These are phyloP conservation scores for Drosophila azteca DNA, from an alignment of 1,140 invertebrate species.

Conservation along the genomic window DNA sequence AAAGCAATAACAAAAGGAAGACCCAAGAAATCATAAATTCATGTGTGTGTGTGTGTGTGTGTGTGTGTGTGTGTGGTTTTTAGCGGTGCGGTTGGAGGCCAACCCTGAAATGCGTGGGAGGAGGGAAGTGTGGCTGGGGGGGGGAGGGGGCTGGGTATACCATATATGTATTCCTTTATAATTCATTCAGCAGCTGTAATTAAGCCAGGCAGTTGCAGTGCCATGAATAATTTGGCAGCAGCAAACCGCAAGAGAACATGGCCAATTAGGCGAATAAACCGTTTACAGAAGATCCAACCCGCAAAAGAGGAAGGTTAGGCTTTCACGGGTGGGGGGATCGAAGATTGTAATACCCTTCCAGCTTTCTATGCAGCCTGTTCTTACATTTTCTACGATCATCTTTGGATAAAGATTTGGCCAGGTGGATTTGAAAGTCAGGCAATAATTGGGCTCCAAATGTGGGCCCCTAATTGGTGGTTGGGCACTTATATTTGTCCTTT, in stretches of 20 bases:
- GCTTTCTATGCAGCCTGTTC: no score
- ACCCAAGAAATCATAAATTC: constrained; percentile 55
- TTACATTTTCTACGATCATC: background rate
- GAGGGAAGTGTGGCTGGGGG: background rate
- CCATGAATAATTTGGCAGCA: constrained; percentile 60
- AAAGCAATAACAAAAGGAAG: constrained; percentile 57
- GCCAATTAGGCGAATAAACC: constrained; percentile 53
- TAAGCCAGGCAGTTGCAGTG: constrained; percentile 64
- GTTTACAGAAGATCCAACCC: constrained; percentile 23
- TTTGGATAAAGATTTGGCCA: no score
- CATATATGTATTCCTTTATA: constrained; percentile 26
- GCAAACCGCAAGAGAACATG: constrained; percentile 30
- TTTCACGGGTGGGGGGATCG: no score
- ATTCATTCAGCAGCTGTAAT: constrained; percentile 61
- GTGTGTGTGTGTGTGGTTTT: constrained; percentile 37
- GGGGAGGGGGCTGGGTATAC: no score
- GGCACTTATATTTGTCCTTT: no score
- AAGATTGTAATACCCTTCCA: no score
- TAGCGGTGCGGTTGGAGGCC: no score
- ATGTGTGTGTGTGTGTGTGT: constrained; percentile 48
- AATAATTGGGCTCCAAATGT: no score
- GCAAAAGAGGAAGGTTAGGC: background rate
- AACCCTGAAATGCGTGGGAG: constrained; percentile 7
- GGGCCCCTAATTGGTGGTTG: no score
- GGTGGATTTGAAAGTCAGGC: no score